These are phyloP conservation scores for Callipepla squamata DNA, from an alignment of 2,113 vertebrate genomes.

Conservation along the genomic window DNA sequence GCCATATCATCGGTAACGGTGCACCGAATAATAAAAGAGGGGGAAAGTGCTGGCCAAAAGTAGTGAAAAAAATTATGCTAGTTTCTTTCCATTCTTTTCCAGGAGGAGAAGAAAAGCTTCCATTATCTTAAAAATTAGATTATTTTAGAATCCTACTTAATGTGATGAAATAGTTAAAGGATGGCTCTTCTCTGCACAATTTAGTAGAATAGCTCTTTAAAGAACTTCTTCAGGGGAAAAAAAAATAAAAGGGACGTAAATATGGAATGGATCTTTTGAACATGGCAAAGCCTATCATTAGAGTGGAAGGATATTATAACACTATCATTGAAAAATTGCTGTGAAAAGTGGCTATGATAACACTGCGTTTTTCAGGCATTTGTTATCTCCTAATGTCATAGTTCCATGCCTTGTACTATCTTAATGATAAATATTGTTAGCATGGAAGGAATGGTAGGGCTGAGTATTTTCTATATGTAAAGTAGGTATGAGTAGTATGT, in stretches of 20 bases:
- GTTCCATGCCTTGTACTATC: background rate
- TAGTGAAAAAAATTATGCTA: background rate
- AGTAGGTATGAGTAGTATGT: background rate
- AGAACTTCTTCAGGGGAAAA: background rate
- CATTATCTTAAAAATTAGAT: conserved; percentile 42
- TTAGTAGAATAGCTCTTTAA: conserved; percentile 30
- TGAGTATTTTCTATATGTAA: background rate
- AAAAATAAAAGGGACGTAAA: background rate
- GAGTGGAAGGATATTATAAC: background rate
- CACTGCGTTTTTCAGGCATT: background rate
- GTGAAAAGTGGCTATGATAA: background rate
- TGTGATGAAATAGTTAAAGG: conserved; percentile 52
- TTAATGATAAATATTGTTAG: background rate
- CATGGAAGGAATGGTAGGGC: background rate
- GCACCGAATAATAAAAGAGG: conserved; percentile 19
- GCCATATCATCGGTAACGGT: conserved; percentile 60
- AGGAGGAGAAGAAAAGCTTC: conserved; percentile 33
- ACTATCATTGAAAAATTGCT: background rate
- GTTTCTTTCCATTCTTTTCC: conserved; percentile 50
- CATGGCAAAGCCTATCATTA: background rate
- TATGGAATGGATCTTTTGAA: background rate
- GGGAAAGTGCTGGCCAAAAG: conserved; percentile 17
- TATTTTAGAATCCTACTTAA: conserved; percentile 39
- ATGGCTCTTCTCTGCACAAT: background rate
- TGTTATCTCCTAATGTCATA: background rate